Conservation (phyloP, 2,113 vertebrate genomes). For the Genyomyrus donnyi region DNA sequence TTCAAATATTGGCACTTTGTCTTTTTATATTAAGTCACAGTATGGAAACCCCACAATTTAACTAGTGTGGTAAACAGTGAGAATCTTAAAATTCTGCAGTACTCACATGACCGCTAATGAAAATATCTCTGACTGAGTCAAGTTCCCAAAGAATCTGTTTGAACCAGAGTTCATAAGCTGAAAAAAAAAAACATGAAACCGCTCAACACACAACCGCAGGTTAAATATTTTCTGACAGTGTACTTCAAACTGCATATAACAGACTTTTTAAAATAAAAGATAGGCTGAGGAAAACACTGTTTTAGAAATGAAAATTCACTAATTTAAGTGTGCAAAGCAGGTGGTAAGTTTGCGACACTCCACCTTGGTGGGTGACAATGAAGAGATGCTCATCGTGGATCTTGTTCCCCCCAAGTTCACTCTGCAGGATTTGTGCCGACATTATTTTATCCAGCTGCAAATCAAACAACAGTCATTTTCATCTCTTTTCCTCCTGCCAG, state of each 20-base stretch:
- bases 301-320: background rate
- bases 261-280: background rate
- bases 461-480: conserved; percentile 29
- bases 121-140: conserved; percentile 86
- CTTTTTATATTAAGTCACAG: background rate
- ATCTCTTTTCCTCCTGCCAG: background rate
- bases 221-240: background rate
- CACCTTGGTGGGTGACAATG: conserved; percentile 95
- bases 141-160: conserved; percentile 95
- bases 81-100: background rate
- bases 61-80: background rate
- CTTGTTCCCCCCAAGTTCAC: conserved; percentile 82
- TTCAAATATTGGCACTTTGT: background rate
- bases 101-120: conserved; percentile 87
- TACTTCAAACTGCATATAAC: background rate
- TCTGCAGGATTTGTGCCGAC: conserved; percentile 82
- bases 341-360: conserved; percentile 22
- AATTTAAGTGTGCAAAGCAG: conserved; percentile 49
- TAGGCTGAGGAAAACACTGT: background rate
- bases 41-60: background rate
- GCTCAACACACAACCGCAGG: background rate
- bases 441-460: conserved; percentile 83
- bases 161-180: conserved; percentile 95
- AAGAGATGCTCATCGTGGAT: conserved; percentile 96
- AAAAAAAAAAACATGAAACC: conserved; percentile 12